phyloP scores from a whole-genome alignment of 1,140 invertebrate genomes.

The Manduca sexta region DNA sequence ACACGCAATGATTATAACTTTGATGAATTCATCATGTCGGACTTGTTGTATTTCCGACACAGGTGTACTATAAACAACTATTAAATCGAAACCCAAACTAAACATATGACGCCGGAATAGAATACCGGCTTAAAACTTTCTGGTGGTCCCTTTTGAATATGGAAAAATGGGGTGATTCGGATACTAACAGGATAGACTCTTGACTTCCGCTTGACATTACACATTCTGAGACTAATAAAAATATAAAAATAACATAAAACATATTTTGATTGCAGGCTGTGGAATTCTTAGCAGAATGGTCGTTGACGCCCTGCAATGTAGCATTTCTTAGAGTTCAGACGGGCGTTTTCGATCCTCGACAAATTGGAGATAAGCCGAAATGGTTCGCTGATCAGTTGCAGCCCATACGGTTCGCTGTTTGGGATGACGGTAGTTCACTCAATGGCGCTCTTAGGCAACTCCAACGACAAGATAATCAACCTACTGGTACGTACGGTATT shows the following conservation, averaged over 20 bases:
- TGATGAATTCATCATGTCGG: too few relatives aligned
- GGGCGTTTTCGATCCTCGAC: constrained; percentile 93
- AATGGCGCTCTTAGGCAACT: constrained; percentile 83
- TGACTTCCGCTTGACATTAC: too few relatives aligned
- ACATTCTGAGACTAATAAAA: too few relatives aligned
- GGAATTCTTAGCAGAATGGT: constrained; percentile 99
- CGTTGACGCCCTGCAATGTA: constrained; percentile 96
- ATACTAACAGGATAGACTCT: too few relatives aligned
- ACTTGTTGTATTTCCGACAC: too few relatives aligned
- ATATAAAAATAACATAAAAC: neutral
- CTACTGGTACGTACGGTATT: constrained; percentile 77
- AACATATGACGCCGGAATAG: too few relatives aligned
- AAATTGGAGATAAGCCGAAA: constrained; percentile 97
- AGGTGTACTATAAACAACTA: too few relatives aligned
- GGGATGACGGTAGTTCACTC: constrained; percentile 89
- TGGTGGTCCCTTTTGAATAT: too few relatives aligned
- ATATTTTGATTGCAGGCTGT: constrained; percentile 81
- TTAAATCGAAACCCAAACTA: too few relatives aligned
- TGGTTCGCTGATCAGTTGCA: constrained; percentile 94
- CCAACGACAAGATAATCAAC: constrained; percentile 85
- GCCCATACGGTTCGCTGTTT: constrained; percentile 92
- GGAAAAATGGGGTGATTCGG: too few relatives aligned
- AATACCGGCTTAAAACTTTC: too few relatives aligned
- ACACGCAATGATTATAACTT: too few relatives aligned
- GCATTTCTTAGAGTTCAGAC: constrained; percentile 98